Evolutionary conservation across 2,888 invertebrate genomes (phyloP).

Genomic region (Meloe dianella): DNA sequence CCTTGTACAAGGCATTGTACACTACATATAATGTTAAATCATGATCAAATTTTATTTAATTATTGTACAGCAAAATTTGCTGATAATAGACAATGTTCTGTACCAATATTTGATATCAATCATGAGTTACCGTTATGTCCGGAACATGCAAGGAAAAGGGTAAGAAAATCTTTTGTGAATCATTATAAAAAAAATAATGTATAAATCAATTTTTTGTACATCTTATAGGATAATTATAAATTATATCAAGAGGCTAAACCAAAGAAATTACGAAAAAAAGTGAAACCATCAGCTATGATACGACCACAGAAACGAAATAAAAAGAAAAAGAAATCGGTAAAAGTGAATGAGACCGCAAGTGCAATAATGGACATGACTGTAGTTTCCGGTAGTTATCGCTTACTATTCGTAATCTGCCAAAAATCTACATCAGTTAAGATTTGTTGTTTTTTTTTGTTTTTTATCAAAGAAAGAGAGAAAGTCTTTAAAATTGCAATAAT

Average conservation of each 20-base stretch:
- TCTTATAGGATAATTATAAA: conserved; percentile 85
- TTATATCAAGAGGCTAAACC: conserved; percentile 78
- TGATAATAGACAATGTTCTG: conserved; percentile 79
- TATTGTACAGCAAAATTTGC: conserved; percentile 82
- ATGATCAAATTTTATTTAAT: conserved; percentile 76
- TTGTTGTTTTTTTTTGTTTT: too few relatives aligned
- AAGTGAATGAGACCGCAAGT: conserved; percentile 41
- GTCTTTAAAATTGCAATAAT: too few relatives aligned
- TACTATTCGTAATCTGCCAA: not conserved
- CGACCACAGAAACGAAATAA: conserved; percentile 66
- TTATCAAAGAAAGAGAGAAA: too few relatives aligned
- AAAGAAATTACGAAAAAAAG: conserved; percentile 69
- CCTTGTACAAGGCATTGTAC: conserved; percentile 84
- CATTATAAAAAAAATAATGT: not conserved
- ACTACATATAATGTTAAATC: conserved; percentile 83
- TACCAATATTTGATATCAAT: conserved; percentile 78
- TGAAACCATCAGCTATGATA: conserved; percentile 64
- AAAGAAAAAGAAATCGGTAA: conserved; percentile 57
- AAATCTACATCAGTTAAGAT: too few relatives aligned
- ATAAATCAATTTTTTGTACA: too few relatives aligned
- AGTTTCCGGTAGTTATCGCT: conserved; percentile 17
- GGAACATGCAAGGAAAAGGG: conserved; percentile 83
- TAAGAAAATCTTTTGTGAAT: conserved; percentile 50
- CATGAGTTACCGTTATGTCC: conserved; percentile 85
- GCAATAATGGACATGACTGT: conserved; percentile 36